A percentile compares a stretch with the other conserved stretches of the same genome.
Evolutionary conservation across 2,888 invertebrate species (phyloP).

Genomic region (Oithona nana): DNA sequence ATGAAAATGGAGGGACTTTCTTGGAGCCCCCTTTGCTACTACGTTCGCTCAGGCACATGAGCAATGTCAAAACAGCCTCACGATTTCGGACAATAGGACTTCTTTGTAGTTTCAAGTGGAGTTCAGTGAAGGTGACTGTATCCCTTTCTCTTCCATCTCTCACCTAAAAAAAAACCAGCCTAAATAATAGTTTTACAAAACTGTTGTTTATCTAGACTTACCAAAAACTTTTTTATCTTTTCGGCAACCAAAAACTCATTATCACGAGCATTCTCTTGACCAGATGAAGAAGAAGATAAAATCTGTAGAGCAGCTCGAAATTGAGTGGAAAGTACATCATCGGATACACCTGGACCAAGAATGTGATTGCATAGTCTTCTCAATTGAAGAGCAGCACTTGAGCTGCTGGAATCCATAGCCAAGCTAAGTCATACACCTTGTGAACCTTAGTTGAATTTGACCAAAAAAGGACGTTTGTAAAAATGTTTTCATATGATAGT

Average conservation of each 20-base stretch:
- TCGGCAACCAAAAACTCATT: background rate
- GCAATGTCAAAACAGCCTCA: background rate
- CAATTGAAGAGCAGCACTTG: background rate
- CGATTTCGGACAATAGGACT: background rate
- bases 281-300: background rate
- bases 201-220: background rate
- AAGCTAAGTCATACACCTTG: too few relatives aligned
- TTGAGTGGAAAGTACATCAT: background rate
- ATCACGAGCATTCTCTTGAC: background rate
- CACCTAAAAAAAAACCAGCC: background rate
- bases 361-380: background rate
- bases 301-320: background rate
- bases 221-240: background rate
- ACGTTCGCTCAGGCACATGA: background rate
- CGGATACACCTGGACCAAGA: background rate
- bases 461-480: too few relatives aligned
- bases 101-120: background rate
- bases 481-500: too few relatives aligned
- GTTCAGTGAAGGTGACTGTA: background rate
- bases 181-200: background rate
- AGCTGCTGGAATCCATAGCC: too few relatives aligned
- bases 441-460: too few relatives aligned
- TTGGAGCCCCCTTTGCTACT: background rate
- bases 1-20: background rate
- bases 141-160: background rate